A percentile compares a stretch with the other conserved stretches of the same genome.
Conservation (phyloP, 2,113 vertebrate genomes). For the Tamias sibiricus region DNA sequence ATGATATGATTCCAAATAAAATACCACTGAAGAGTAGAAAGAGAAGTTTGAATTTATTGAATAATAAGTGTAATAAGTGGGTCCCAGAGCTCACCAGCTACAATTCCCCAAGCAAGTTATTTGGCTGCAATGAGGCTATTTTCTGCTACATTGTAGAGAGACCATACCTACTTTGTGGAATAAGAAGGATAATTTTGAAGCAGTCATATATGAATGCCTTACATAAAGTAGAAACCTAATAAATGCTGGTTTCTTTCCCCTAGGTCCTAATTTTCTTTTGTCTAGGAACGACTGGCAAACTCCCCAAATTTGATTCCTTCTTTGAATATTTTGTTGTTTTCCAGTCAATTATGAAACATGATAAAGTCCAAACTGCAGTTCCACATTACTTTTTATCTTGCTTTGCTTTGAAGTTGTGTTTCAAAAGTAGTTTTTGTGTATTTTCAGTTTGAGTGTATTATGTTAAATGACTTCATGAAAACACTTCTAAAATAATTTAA, state of each 20-base stretch:
- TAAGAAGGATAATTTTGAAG: not conserved
- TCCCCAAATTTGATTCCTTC: not conserved
- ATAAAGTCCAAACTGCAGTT: not conserved
- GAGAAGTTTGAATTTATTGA: not conserved
- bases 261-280: not conserved
- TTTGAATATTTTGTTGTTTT: conserved; percentile 45
- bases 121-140: conserved; percentile 25
- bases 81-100: not conserved
- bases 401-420: conserved; percentile 18
- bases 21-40: not conserved
- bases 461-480: conserved; percentile 37
- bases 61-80: not conserved
- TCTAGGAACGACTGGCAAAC: conserved; percentile 5
- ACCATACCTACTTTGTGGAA: not conserved
- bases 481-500: conserved; percentile 15
- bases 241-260: not conserved
- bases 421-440: not conserved
- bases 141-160: not conserved
- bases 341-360: not conserved
- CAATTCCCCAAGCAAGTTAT: not conserved
- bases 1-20: conserved; percentile 46
- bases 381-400: conserved; percentile 34
- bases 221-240: conserved; percentile 26
- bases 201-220: not conserved
- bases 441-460: conserved; percentile 30